Evolutionary conservation across 2,797 vertebrate species (phyloP).

Genomic region (Neopelma chrysocephalum): DNA sequence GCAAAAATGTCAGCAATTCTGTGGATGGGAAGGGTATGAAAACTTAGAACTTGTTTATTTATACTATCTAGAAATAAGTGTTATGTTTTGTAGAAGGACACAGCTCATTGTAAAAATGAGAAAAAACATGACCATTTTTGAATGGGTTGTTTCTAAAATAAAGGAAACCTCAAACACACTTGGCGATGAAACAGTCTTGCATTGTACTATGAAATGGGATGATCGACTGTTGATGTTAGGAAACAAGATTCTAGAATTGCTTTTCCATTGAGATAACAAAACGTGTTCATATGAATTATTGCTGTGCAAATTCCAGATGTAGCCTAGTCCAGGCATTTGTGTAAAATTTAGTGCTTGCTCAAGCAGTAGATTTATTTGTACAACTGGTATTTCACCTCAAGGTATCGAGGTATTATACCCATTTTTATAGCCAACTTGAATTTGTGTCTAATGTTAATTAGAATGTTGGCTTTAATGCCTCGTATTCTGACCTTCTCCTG

Average conservation of each 20-base stretch:
- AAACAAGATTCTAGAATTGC: neutral
- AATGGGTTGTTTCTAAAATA: neutral
- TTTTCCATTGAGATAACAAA: neutral
- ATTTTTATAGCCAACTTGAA: neutral
- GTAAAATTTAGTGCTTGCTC: neutral
- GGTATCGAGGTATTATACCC: neutral
- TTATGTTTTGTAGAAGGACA: neutral
- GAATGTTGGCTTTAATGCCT: neutral
- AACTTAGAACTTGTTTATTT: neutral
- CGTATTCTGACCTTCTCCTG: neutral
- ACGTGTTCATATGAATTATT: neutral
- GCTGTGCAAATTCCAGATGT: neutral
- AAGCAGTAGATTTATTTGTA: neutral
- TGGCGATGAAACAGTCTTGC: neutral
- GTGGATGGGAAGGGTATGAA: constrained; percentile 92
- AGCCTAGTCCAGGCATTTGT: neutral
- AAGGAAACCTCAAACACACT: neutral
- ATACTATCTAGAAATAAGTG: neutral
- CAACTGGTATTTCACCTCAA: neutral
- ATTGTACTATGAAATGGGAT: neutral
- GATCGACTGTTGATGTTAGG: neutral
- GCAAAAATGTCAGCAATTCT: constrained; percentile 92
- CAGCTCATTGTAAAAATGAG: neutral
- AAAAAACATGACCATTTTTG: neutral
- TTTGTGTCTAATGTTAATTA: neutral